Base-by-base conservation (phyloP, 2,888 invertebrate genomes). In the Dicycla oo region DNA sequence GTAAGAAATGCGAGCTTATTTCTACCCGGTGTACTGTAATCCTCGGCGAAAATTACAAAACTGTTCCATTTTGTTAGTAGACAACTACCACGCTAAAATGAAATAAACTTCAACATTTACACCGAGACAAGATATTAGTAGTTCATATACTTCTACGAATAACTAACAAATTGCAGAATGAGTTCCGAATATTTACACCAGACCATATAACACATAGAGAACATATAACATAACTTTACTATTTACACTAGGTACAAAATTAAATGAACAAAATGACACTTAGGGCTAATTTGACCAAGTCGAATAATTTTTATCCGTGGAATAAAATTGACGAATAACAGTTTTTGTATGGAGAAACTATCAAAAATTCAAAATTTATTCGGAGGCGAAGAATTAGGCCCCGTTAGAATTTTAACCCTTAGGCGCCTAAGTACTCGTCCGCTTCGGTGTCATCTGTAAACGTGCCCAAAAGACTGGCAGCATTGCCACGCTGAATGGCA, bases 131-230 rank as follows among this genome's bases (percentile, higher is more conserved):
- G 75, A 81, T 70, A 83, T 77, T 58, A 70, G 34, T 75, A 75
- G 73, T 81, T 81, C 49, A 69, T 65, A 79, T 77, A 86, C 57
- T 76, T 68, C 10, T n/a, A n/a, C 38, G n/a, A 80, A 76, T 68
- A 74, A 80, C 75, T 69, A 80, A 69, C 71, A 75, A 80, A 80
- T 75, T 75, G 63, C 49, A 53, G 51, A 79, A 77, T 73, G 69
- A 77, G 65, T 65, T 80, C 53, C 53, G 57, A 78, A 78, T 43
- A 71, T 78, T 80, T 67, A 78, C 69, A 76, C 73, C 15, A 72
- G 69, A 85, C n/a, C n/a, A 79, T 72, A 69, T 40, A n/a, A 66
- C 78, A 76, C n/a, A n/a, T n/a, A n/a, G n/a, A n/a, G n/a, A n/a
- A n/a, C n/a, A n/a, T n/a, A 30, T 30, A 30, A 34, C 7, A 15